Base-by-base conservation (phyloP, 2,797 vertebrate species). In the Vultur gryphus region DNA sequence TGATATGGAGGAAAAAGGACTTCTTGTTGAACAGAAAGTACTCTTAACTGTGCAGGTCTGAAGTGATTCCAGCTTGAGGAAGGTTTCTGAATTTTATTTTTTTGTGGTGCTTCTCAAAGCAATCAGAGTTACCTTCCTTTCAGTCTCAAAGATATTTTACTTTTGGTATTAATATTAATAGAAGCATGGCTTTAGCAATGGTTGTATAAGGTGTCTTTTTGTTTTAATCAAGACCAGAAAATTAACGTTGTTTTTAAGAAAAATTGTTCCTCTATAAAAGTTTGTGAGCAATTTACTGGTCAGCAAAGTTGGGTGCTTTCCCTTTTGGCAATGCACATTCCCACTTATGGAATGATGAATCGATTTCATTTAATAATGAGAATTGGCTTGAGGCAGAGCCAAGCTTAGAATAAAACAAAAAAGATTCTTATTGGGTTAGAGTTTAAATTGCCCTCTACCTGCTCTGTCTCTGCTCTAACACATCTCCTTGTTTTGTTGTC, bases 81-180 rank as follows among this genome's bases (percentile, higher is more conserved):
- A 65, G 5, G 7, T 78, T 87, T 86, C 57, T 90, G 90, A 97
- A 95, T 96, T 93, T 87, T 89, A 86, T 82, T 95, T 94, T 95
- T 91, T 87, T 84, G 28, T 69, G 39, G 11, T 57, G 24, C 52
- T 88, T 95, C 80, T 87, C 67, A 85, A 80, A 73, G 44, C 66
- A 72, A 67, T 88, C 70, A 71, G 75, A 93, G 37, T 86, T 90
- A 46, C 35, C 64, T 92, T 93, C 58, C n/a, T 95, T 95, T 97
- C 64, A 81, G 55, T 90, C 83, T 84, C 55, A 80, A 95, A 87
- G 52, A 11, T 57, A 37, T 18, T 86, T 92, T 88, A 23, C 14
- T 79, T 57, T 61, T 73, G 61, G n/a, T 44, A 70, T 65, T 78
- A 58, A 48, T 87, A 66, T 52, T 52, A 77, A 66, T 43, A 75